phyloP scores from a whole-genome alignment of 2,797 vertebrate genomes.

The Rallus crepitans region DNA sequence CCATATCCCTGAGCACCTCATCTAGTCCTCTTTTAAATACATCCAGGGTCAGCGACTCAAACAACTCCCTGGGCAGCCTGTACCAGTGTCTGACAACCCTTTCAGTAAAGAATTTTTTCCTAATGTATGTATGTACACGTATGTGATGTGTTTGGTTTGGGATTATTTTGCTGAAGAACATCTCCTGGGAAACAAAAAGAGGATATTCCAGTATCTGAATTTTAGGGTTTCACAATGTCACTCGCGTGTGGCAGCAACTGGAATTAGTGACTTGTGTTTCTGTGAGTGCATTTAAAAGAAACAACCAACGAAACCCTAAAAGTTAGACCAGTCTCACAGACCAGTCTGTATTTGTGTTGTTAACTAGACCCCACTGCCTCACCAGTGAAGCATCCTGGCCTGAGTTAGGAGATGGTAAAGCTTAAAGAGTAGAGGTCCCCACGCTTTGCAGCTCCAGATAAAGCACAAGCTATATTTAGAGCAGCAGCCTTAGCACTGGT shows the following conservation, averaged over 20 bases:
- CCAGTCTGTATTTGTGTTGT: fast-evolving
- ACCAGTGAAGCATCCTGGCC: neutral
- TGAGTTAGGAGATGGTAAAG: neutral
- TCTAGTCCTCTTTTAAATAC: too few relatives aligned
- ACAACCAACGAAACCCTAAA: neutral
- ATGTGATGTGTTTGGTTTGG: neutral
- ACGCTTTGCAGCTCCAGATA: neutral
- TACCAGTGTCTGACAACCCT: too few relatives aligned
- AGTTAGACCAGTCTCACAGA: neutral
- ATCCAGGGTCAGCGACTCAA: too few relatives aligned
- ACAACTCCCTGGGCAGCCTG: too few relatives aligned
- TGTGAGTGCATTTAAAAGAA: neutral
- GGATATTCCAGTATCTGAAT: neutral
- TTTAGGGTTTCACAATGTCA: fast-evolving
- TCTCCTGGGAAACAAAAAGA: neutral
- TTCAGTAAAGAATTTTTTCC: too few relatives aligned
- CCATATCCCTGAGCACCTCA: too few relatives aligned
- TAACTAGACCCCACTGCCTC: neutral
- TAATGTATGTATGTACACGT: neutral
- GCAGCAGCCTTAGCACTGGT: neutral
- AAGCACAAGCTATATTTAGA: neutral
- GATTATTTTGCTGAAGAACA: neutral
- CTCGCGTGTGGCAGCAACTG: neutral
- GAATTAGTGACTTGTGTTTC: neutral
- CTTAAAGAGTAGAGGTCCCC: neutral